Evolutionary conservation across 2,888 invertebrate species (phyloP).

Genomic region (Hermaeophaga mercurialis): DNA sequence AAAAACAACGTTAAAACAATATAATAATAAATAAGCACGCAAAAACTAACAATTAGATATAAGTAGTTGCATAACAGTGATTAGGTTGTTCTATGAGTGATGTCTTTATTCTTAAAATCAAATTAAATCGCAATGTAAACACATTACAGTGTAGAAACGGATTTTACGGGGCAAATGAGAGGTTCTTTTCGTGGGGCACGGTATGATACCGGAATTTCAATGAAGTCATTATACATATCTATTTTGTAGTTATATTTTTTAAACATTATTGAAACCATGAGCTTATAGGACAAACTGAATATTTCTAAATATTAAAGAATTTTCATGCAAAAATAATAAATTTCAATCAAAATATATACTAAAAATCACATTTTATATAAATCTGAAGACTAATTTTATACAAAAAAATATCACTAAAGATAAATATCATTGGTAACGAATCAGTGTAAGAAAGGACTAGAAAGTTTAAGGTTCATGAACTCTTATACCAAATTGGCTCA

Average conservation of each 20-base stretch:
- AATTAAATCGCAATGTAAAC: not conserved
- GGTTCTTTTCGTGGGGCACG: no score
- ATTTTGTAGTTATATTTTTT: not conserved
- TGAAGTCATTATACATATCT: no score
- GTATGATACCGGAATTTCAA: no score
- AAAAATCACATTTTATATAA: slow-evolving; percentile 19
- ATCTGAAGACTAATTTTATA: slow-evolving; percentile 15
- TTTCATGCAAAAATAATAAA: slow-evolving; percentile 24
- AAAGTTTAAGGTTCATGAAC: slow-evolving; percentile 6
- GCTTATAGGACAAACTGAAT: not conserved
- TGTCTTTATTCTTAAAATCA: not conserved
- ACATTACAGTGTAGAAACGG: no score
- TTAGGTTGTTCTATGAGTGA: no score
- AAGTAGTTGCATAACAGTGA: no score
- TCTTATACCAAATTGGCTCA: not conserved
- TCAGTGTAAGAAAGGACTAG: slow-evolving; percentile 22
- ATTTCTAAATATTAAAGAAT: slow-evolving; percentile 2
- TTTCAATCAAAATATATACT: slow-evolving; percentile 14
- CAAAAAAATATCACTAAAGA: slow-evolving; percentile 36
- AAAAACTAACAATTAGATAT: no score
- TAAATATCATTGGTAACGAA: slow-evolving; percentile 36
- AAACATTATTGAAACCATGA: not conserved
- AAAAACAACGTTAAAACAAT: no score
- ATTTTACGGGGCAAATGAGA: no score
- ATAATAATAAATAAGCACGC: no score